Evolutionary conservation across 2,888 invertebrate species (phyloP).

Genomic region (Argyresthia albistria): DNA sequence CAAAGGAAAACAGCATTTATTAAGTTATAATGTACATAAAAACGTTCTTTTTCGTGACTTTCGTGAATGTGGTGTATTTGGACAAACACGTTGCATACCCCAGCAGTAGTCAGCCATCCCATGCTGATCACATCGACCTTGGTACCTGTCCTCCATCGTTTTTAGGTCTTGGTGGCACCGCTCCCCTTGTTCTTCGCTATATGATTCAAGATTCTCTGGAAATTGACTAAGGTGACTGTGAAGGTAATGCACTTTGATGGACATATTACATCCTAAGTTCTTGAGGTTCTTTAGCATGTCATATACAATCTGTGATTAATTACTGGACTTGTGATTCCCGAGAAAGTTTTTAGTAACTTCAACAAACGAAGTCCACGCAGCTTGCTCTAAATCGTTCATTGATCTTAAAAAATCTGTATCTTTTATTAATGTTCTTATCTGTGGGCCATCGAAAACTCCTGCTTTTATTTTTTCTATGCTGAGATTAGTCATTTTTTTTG

Average conservation of each 20-base stretch:
- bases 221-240: not conserved
- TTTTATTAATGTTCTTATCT: not conserved
- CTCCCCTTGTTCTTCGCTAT: not conserved
- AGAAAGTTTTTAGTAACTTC: not conserved
- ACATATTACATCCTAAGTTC: not conserved
- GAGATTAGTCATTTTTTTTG: not conserved
- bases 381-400: not conserved
- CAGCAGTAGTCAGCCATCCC: constrained; percentile 3
- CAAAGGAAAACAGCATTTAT: not conserved
- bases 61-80: not conserved
- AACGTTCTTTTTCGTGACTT: constrained; percentile 2
- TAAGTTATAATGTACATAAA: not conserved
- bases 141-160: not conserved
- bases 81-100: constrained; percentile 1
- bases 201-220: not conserved
- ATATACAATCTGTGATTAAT: not conserved
- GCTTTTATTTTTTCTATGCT: not conserved
- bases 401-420: not conserved
- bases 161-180: not conserved
- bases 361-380: not conserved
- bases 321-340: not conserved
- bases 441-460: not conserved
- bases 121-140: constrained; percentile 1
- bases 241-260: not conserved
- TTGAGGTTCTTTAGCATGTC: not conserved